Evolutionary conservation across 64 coral and sea anemone species (phyloP).

Genomic region (Stichodactyla helianthus): DNA sequence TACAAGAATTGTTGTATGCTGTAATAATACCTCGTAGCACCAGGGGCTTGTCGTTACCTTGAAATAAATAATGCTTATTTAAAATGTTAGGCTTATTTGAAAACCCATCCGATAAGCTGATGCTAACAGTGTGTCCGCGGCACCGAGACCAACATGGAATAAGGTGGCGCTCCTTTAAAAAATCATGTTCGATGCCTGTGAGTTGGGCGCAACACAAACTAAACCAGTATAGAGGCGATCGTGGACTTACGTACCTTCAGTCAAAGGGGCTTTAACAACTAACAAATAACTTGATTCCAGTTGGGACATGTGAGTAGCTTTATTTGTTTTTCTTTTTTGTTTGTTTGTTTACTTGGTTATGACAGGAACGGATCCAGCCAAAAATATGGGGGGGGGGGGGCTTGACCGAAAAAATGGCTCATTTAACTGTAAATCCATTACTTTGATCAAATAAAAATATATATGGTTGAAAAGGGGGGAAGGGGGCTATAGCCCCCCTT

Average conservation of each 20-base stretch:
- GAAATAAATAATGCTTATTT: too few species aligned
- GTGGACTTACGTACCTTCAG: conserved; percentile 21
- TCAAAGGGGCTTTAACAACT: conserved; percentile 24
- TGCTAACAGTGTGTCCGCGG: conserved; percentile 35
- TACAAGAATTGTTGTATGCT: too few species aligned
- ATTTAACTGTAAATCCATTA: too few species aligned
- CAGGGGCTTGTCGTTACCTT: too few species aligned
- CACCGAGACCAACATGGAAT: conserved; percentile 49
- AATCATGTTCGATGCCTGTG: conserved; percentile 36
- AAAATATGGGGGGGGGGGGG: too few species aligned
- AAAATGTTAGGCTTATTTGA: too few species aligned
- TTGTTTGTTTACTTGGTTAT: not conserved
- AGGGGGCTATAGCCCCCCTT: too few species aligned
- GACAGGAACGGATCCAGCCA: too few species aligned
- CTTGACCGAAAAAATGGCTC: too few species aligned
- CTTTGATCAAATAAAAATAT: too few species aligned
- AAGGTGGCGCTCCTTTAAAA: conserved; percentile 40
- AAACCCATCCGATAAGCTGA: conserved; percentile 9
- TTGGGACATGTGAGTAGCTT: conserved; percentile 53
- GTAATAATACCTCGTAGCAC: too few species aligned
- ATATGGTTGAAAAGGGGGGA: too few species aligned
- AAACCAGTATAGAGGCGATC: conserved; percentile 14
- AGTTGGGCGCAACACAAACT: conserved; percentile 34
- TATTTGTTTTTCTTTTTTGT: not conserved
- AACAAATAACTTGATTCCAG: conserved; percentile 32